Evolutionary conservation across 2,888 invertebrate genomes (phyloP).

Genomic region (Drosophila borborema): DNA sequence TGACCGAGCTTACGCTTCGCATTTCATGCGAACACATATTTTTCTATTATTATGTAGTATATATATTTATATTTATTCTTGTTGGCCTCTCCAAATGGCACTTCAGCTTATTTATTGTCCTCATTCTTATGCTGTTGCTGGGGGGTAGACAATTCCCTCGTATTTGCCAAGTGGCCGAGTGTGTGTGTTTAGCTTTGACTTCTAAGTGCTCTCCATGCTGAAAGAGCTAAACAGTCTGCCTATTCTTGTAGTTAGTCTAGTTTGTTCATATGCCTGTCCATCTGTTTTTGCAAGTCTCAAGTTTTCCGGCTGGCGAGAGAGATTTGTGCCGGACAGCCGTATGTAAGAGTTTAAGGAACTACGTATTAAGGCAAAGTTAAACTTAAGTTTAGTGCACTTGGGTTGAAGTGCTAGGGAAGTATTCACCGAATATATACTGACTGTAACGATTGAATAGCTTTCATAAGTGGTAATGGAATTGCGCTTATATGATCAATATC

Average conservation of each 20-base stretch:
- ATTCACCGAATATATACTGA: constrained; percentile 7
- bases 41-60: constrained; percentile 31
- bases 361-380: constrained; percentile 15
- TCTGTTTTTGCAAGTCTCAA: constrained; percentile 17
- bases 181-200: constrained; percentile 35
- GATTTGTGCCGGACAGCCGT: constrained; percentile 30
- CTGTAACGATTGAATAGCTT: neutral
- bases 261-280: constrained; percentile 3
- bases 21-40: constrained; percentile 30
- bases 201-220: constrained; percentile 40
- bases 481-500: constrained; percentile 20
- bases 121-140: constrained; percentile 37
- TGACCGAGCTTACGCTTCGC: constrained; percentile 3
- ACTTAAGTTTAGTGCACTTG: constrained; percentile 37
- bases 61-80: constrained; percentile 15
- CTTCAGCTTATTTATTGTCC: constrained; percentile 67
- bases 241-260: constrained; percentile 24
- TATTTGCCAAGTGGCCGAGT: constrained; percentile 21
- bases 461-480: constrained; percentile 6
- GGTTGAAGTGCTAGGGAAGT: constrained; percentile 27
- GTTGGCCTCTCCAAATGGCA: constrained; percentile 44
- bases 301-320: constrained; percentile 38
- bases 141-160: constrained; percentile 1
- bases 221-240: constrained; percentile 49
- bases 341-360: constrained; percentile 46